Evolutionary conservation across 2,113 vertebrate species (phyloP).

Genomic region (Neofelis nebulosa): DNA sequence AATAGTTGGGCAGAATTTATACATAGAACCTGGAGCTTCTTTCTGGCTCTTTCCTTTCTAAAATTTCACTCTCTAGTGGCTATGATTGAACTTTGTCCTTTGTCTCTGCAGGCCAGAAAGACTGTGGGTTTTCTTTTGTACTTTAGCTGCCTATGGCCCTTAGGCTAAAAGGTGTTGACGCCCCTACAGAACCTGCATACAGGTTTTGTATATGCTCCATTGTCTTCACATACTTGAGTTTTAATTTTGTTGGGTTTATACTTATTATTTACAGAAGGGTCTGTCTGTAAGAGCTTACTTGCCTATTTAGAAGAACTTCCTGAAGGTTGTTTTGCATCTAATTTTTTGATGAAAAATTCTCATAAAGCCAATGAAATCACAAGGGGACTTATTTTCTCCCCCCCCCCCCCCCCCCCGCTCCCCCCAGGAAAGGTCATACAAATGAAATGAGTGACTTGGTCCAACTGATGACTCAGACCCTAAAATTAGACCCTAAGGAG

Average conservation of each 20-base stretch:
- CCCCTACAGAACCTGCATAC: background rate
- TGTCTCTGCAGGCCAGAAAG: background rate
- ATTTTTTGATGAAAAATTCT: constrained; percentile 51
- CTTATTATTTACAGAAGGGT: background rate
- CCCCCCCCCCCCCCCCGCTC: background rate
- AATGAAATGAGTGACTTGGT: constrained; percentile 95
- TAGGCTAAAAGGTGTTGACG: background rate
- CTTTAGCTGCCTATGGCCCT: background rate
- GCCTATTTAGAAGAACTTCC: constrained; percentile 4
- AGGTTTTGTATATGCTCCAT: background rate
- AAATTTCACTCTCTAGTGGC: background rate
- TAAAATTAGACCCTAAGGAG: constrained; percentile 90
- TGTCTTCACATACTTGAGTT: background rate
- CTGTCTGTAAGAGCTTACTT: background rate
- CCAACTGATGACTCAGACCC: constrained; percentile 94
- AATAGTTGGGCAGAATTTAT: constrained; percentile 39
- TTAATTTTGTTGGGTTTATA: constrained; percentile 1
- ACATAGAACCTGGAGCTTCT: background rate
- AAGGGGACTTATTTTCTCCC: background rate
- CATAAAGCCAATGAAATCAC: constrained; percentile 27
- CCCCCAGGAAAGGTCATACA: constrained; percentile 87
- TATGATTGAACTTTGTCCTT: background rate
- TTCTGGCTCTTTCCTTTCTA: background rate
- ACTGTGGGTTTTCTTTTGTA: background rate
- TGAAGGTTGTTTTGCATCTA: background rate